A percentile compares a stretch with the other conserved stretches of the same genome.
These are phyloP conservation scores for Tribolium freemani DNA, from an alignment of 2,888 invertebrate species.

Conservation along the genomic window DNA sequence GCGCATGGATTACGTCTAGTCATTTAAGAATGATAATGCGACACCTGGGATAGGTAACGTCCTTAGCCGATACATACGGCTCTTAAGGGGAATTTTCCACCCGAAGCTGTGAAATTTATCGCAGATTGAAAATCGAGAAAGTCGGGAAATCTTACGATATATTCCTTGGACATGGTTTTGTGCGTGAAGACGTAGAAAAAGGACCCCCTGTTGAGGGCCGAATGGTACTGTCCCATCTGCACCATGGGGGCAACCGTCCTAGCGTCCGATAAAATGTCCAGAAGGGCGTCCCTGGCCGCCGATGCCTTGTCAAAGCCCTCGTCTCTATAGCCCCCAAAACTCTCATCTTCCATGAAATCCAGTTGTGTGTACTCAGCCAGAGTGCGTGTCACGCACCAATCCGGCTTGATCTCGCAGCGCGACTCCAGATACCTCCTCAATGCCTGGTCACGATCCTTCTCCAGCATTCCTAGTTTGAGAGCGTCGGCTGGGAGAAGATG, in stretches of 20 bases:
- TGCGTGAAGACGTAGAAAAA: conserved; percentile 93
- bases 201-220: conserved; percentile 80
- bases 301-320: conserved; percentile 58
- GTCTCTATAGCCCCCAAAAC: conserved; percentile 47
- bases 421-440: conserved; percentile 84
- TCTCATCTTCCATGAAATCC: conserved; percentile 50
- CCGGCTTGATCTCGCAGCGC: conserved; percentile 82
- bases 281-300: conserved; percentile 77
- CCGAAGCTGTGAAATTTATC: conserved; percentile 52
- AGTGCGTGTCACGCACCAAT: conserved; percentile 75
- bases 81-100: conserved; percentile 53
- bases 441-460: conserved; percentile 82
- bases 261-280: conserved; percentile 92
- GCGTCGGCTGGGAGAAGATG: conserved; percentile 81
- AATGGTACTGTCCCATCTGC: conserved; percentile 82
- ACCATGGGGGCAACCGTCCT: conserved; percentile 87
- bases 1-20: conserved; percentile 27
- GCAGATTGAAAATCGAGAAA: conserved; percentile 53
- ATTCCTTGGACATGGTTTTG: conserved; percentile 83
- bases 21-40: conserved; percentile 53
- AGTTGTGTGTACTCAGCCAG: conserved; percentile 72
- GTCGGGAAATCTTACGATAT: conserved; percentile 76
- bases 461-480: conserved; percentile 80
- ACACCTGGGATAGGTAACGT: conserved; percentile 58
- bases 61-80: conserved; percentile 57